Evolutionary conservation across 2,797 vertebrate genomes (phyloP), one percentile per base, ranked within the genome.

Genomic region (Helicolenus hilgendorfi): DNA sequence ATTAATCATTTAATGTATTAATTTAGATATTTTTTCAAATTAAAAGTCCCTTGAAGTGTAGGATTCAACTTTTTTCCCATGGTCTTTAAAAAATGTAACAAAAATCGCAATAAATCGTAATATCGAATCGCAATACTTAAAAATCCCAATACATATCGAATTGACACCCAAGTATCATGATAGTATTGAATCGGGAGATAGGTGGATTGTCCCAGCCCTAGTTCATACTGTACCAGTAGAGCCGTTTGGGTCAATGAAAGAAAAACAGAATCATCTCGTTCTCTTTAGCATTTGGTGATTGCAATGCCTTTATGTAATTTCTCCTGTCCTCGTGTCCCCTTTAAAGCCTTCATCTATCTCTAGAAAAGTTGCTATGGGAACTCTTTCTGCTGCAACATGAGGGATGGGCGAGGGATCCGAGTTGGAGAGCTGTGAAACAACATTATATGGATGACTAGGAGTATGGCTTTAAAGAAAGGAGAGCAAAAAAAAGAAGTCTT

Each of bases 331-430:
- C 1, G 11, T 74, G 14, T 74, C 69, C 33, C 73, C 27, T 79
- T 65, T 71, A 77, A 76, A 83, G 69, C 29, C 53, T 15, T 73
- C 55, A 84, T 89, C 74, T 26, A 64, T 84, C 80, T 79, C 62
- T 68, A n/a, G 58, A 65, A 91, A 95, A 94, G 95, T 93, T 95
- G 93, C 94, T 86, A 85, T 92, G 92, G 92, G 92, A 95, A 95
- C 85, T 86, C 80, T 83, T 84, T 77, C 87, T 86, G 89, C 86
- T 60, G 83, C 79, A 84, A 81, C 90, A 91, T 90, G 83, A 93
- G 83, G 86, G 81, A 93, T 85, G 87, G 87, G 82, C 20, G 58
- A 70, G 87, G 81, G 87, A 85, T 95, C 63, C 31, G 72, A 91
- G 91, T 82, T 83, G 77, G 79, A 91, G 86, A 88, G 88, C 86